A percentile compares a stretch with the other conserved stretches of the same genome.
These are phyloP conservation scores for Drosophila lini DNA, from an alignment of 1,140 invertebrate genomes.

Conservation along the genomic window DNA sequence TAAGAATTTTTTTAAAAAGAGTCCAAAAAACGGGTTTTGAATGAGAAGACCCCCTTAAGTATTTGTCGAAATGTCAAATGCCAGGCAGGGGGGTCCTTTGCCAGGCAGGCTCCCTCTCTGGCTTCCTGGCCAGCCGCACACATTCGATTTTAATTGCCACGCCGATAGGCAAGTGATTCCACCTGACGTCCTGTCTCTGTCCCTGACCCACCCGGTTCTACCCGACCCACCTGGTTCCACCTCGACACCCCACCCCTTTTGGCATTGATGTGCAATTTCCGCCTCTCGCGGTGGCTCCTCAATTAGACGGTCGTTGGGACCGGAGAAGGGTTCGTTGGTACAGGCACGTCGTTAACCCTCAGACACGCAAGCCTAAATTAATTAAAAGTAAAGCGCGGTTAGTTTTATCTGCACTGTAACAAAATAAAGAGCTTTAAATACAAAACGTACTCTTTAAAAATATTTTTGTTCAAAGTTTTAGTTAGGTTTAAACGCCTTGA, in stretches of 20 bases:
- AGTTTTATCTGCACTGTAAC: constrained; percentile 2
- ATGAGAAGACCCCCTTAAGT: too few species aligned
- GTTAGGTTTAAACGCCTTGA: not conserved
- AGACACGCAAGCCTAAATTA: constrained; percentile 28
- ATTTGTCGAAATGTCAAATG: constrained; percentile 78
- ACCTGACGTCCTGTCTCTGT: constrained; percentile 11
- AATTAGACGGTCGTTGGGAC: constrained; percentile 21
- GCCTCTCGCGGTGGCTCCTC: constrained; percentile 22
- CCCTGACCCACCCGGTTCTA: not conserved
- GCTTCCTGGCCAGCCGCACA: constrained; percentile 30
- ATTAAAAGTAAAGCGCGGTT: constrained; percentile 23
- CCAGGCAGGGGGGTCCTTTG: constrained; percentile 32
- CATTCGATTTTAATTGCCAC: constrained; percentile 49
- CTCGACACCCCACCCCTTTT: not conserved
- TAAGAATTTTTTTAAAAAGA: too few species aligned
- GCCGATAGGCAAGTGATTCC: constrained; percentile 41
- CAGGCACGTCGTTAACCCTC: constrained; percentile 23
- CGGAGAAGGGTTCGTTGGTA: constrained; percentile 11
- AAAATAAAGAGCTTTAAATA: not conserved
- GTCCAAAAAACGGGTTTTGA: too few species aligned
- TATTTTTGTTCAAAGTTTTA: not conserved
- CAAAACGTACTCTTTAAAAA: not conserved
- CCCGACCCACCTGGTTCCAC: not conserved
- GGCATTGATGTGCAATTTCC: constrained; percentile 45
- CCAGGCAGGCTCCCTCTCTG: not conserved